A percentile compares a stretch with the other conserved stretches of the same genome.
These are phyloP conservation scores for Bemisia tabaci DNA, from an alignment of 1,140 invertebrate genomes.

Conservation along the genomic window DNA sequence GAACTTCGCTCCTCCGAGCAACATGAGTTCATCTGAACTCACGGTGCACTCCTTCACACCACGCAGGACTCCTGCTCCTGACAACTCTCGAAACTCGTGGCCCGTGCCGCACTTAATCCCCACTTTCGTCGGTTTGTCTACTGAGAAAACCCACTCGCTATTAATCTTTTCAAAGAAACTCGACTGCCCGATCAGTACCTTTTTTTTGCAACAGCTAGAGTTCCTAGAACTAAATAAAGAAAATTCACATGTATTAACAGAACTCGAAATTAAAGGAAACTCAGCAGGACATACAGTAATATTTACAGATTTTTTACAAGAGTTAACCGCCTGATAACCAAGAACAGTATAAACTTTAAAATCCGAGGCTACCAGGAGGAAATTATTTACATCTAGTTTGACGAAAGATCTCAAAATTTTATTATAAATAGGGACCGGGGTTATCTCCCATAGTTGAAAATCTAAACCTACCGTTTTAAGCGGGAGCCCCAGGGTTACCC, in stretches of 20 bases:
- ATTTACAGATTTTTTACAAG: not conserved
- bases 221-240: not conserved
- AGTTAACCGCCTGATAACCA: not conserved
- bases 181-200: not conserved
- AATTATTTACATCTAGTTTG: not conserved
- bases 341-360: not conserved
- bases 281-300: not conserved
- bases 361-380: not conserved
- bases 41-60: no score
- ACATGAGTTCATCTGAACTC: no score
- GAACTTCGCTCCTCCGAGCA: no score
- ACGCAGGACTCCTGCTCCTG: no score
- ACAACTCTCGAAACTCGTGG: no score
- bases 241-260: not conserved
- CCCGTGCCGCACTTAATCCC: not conserved
- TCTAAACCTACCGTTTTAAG: not conserved
- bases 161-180: not conserved
- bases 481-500: not conserved
- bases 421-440: not conserved
- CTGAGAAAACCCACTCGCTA: not conserved
- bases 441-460: not conserved
- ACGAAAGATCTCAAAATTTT: not conserved
- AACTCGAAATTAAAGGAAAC: not conserved
- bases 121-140: not conserved
- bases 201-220: not conserved